Conservation (phyloP, 1,140 invertebrate genomes). For the Drosophila subpulchrella region DNA sequence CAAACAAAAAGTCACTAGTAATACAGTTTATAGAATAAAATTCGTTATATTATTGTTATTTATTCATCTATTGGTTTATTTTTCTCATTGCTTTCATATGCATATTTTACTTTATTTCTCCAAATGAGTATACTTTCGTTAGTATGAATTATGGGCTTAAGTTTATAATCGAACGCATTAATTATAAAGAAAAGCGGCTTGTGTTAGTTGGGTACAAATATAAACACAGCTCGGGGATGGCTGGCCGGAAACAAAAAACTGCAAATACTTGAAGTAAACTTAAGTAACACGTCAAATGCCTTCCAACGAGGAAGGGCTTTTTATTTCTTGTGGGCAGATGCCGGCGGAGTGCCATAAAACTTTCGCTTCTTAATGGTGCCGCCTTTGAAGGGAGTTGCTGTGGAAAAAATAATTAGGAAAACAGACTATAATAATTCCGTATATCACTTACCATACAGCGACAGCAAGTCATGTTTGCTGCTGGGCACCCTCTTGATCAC, state of each 20-base stretch:
- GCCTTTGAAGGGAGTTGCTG: conserved; percentile 79
- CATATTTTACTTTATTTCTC: conserved; percentile 25
- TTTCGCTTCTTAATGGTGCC: conserved; percentile 80
- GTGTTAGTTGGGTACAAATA: conserved; percentile 32
- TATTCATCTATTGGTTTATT: conserved; percentile 6
- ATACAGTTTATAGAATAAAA: background rate
- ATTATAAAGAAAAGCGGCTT: conserved; percentile 24
- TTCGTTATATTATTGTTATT: background rate
- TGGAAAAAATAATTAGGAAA: background rate
- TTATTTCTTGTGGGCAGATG: conserved; percentile 69
- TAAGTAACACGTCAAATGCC: conserved; percentile 65
- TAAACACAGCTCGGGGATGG: conserved; percentile 25
- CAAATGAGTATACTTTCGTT: conserved; percentile 31
- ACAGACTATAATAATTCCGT: background rate
- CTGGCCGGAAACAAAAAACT: conserved; percentile 58
- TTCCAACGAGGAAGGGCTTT: conserved; percentile 9
- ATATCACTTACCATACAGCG: conserved; percentile 64
- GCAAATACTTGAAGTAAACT: conserved; percentile 55
- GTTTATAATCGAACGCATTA: conserved; percentile 25
- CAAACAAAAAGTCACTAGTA: no score
- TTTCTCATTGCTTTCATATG: conserved; percentile 5
- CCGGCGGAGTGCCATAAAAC: conserved; percentile 73
- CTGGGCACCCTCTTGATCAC: conserved; percentile 68
- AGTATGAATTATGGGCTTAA: conserved; percentile 24
- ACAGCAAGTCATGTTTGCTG: conserved; percentile 60